Base-by-base conservation (phyloP, 2,888 invertebrate species). In the Nasonovia ribisnigri region DNA sequence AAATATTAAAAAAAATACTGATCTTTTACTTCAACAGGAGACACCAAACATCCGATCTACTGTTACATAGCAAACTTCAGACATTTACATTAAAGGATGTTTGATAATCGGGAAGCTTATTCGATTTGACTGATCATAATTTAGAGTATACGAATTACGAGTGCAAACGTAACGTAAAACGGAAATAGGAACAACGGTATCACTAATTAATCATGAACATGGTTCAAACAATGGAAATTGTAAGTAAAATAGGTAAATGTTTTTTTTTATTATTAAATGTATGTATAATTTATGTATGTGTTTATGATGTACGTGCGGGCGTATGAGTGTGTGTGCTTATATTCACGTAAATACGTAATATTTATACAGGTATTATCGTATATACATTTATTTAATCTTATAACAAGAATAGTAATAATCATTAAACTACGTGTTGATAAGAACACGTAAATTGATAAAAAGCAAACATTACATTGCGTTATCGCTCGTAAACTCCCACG, bases 201-300 rank as follows among this genome's bases (percentile, higher is more conserved):
- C 89, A 92, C 60, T 94, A 92, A 92, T 86, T 92, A 92, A 60
- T 87, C 86, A 60, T 60, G 29, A 92, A 92, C 84, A 48, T 36
- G 20, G 36, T 26, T 87, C 24, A 86, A 86, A 87, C 92, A 92
- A 92, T 92, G 60, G 57, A 24, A 92, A 87, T 60, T 48, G 60
- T 57, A 57, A 5, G n/a, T 11, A 77, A 77, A 77, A 77, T 16
- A 48, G 46, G 57, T 86, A 86, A 90, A 92, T 84, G 90, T 77
- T 43, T 84, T 84, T 84, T 84, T 54, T 43, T 84, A 54, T 57
- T 91, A 84, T 91, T 54, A 54, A 42, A 88, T 54, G 13, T 5
- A 54, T 24, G 20, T 84, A 84, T 77, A 89, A 89, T 43, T 77
- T 91, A 48, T 57, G 88, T 29, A 42, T 88, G 57, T 42, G 51